Conservation (phyloP, 92 coral and sea anemone species). For the Porites divaricata region DNA sequence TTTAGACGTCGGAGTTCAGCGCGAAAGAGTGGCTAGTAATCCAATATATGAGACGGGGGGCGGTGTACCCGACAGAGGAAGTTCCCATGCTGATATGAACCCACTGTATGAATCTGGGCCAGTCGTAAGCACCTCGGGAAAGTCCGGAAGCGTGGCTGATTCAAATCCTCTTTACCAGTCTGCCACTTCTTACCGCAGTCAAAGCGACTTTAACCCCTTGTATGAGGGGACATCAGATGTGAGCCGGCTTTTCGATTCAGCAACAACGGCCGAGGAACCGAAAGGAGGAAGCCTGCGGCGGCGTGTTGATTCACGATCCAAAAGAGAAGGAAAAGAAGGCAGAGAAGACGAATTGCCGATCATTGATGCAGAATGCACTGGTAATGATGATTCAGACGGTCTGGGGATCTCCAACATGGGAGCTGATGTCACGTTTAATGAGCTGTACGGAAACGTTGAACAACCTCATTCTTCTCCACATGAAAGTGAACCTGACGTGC, state of each 20-base stretch:
- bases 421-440: slow-evolving; percentile 24
- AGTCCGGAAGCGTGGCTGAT: slow-evolving; percentile 39
- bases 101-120: slow-evolving; percentile 67
- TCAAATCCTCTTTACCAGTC: slow-evolving; percentile 48
- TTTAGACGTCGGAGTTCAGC: slow-evolving; percentile 26
- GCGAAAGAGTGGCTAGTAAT: slow-evolving; percentile 15
- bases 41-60: slow-evolving; percentile 52
- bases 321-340: slow-evolving; percentile 6
- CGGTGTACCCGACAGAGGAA: slow-evolving; percentile 8
- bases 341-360: slow-evolving; percentile 26
- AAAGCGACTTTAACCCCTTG: slow-evolving; percentile 47
- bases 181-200: slow-evolving; percentile 13
- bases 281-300: slow-evolving; percentile 19
- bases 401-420: slow-evolving; percentile 24
- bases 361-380: not conserved
- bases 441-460: slow-evolving; percentile 30
- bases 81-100: slow-evolving; percentile 30
- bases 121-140: slow-evolving; percentile 41
- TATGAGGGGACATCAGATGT: slow-evolving; percentile 47
- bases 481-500: slow-evolving; percentile 10
- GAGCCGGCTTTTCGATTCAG: slow-evolving; percentile 61
- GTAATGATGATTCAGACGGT: not conserved
- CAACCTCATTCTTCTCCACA: not conserved
- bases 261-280: slow-evolving; percentile 31
- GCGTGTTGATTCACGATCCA: slow-evolving; percentile 25